phyloP scores from a whole-genome alignment of 2,888 invertebrate species.

The Microctonus aethiopoides region DNA sequence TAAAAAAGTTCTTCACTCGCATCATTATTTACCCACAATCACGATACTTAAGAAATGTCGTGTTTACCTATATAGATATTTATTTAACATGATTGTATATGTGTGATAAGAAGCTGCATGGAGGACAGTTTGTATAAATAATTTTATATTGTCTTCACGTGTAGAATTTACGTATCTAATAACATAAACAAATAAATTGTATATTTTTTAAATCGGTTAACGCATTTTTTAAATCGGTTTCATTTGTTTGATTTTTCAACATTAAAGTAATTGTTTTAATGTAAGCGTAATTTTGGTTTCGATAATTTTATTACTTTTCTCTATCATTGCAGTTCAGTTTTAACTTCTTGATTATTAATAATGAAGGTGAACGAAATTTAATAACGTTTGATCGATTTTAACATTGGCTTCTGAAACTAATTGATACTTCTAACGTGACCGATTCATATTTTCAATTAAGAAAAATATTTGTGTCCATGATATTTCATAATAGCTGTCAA shows the following conservation, averaged over 20 bases:
- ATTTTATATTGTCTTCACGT: not conserved
- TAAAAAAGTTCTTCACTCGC: no score
- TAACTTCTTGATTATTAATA: not conserved
- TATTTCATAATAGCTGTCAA: slow-evolving; percentile 23
- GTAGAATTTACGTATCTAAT: no score
- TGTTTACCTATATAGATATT: not conserved
- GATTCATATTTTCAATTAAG: not conserved
- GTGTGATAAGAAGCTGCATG: not conserved
- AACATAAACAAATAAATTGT: no score
- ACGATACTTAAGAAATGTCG: not conserved
- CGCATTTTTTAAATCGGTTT: no score
- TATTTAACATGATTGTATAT: not conserved
- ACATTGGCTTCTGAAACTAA: not conserved
- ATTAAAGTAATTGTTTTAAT: no score
- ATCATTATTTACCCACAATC: not conserved
- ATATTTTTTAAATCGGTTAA: no score
- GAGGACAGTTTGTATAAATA: not conserved
- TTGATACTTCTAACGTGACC: not conserved
- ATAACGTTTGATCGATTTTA: not conserved
- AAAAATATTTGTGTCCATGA: not conserved
- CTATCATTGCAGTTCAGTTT: not conserved
- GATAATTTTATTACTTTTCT: no score
- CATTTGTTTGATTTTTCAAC: no score
- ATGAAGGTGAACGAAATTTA: not conserved
- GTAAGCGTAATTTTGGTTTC: no score